Evolutionary conservation across 2,888 invertebrate species (phyloP).

Genomic region (Caenorhabditis uteleia): DNA sequence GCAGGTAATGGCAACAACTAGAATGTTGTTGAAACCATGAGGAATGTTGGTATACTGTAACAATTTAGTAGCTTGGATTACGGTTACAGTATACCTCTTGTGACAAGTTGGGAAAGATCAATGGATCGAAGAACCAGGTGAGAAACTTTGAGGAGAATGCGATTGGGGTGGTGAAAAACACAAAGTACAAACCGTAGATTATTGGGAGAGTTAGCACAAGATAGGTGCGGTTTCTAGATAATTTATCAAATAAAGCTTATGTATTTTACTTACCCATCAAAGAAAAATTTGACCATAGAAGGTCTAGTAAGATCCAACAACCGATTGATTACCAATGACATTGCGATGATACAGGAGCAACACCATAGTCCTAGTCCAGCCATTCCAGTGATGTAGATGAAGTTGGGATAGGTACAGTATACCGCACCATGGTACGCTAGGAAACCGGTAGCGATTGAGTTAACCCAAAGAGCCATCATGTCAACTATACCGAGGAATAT

Average conservation of each 20-base stretch:
- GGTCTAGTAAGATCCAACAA: constrained; percentile 8
- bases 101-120: constrained; percentile 16
- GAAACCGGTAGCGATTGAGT: constrained; percentile 26
- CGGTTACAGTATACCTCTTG: constrained; percentile 3
- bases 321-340: constrained; percentile 22
- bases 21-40: constrained; percentile 27
- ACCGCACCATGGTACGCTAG: constrained; percentile 16
- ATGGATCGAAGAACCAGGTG: constrained; percentile 29
- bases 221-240: constrained; percentile 16
- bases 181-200: constrained; percentile 19
- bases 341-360: constrained; percentile 19
- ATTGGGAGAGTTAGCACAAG: constrained; percentile 12
- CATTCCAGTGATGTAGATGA: constrained; percentile 24
- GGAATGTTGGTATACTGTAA: constrained; percentile 32
- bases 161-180: constrained; percentile 25
- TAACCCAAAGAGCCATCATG: constrained; percentile 21
- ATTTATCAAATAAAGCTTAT: no score
- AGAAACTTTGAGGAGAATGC: constrained; percentile 16
- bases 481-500: constrained; percentile 23
- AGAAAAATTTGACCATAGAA: constrained; percentile 1
- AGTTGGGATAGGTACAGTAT: constrained; percentile 19
- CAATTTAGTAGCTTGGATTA: not conserved
- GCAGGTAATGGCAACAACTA: constrained; percentile 31
- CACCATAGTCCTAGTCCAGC: constrained; percentile 22
- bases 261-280: not conserved